phyloP scores from a whole-genome alignment of 2,113 vertebrate genomes.

The Ptychochromis oligacanthus region DNA sequence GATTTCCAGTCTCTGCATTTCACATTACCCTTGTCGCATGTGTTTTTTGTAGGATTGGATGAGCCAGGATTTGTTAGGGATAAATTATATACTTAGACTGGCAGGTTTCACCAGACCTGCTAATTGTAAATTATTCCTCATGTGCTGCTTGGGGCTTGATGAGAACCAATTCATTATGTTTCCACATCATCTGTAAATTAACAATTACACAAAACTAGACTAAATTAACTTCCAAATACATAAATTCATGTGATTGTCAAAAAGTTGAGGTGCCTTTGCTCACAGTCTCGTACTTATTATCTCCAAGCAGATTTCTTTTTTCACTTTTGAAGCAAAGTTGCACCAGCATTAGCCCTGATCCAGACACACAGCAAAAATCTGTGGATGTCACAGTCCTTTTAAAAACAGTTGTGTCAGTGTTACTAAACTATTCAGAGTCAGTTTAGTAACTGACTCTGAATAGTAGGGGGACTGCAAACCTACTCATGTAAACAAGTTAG shows the following conservation, averaged over 20 bases:
- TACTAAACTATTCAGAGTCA: slow-evolving; percentile 21
- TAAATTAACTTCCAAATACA: slow-evolving; percentile 56
- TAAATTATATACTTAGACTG: slow-evolving; percentile 11
- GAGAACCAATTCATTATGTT: slow-evolving; percentile 30
- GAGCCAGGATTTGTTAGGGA: not conserved
- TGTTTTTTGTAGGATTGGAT: slow-evolving; percentile 1
- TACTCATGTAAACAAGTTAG: slow-evolving; percentile 67
- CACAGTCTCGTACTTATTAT: slow-evolving; percentile 20
- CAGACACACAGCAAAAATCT: slow-evolving; percentile 45
- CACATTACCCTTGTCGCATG: not conserved
- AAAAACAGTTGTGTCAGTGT: slow-evolving; percentile 37
- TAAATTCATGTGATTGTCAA: slow-evolving; percentile 67
- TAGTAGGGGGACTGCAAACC: slow-evolving; percentile 51
- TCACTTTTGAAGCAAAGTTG: slow-evolving; percentile 48
- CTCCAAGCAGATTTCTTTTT: slow-evolving; percentile 26
- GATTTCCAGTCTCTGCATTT: not conserved
- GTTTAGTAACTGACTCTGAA: slow-evolving; percentile 18
- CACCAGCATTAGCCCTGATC: slow-evolving; percentile 49
- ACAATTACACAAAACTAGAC: slow-evolving; percentile 55
- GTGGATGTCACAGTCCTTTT: slow-evolving; percentile 22
- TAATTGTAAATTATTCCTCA: slow-evolving; percentile 1
- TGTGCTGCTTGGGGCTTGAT: not conserved
- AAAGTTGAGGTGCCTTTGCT: slow-evolving; percentile 54
- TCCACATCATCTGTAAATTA: slow-evolving; percentile 30
- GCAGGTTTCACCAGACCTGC: not conserved